A percentile compares a stretch with the other conserved stretches of the same genome.
These are phyloP conservation scores for Charina bottae DNA, from an alignment of 2,113 vertebrate species.

Conservation along the genomic window DNA sequence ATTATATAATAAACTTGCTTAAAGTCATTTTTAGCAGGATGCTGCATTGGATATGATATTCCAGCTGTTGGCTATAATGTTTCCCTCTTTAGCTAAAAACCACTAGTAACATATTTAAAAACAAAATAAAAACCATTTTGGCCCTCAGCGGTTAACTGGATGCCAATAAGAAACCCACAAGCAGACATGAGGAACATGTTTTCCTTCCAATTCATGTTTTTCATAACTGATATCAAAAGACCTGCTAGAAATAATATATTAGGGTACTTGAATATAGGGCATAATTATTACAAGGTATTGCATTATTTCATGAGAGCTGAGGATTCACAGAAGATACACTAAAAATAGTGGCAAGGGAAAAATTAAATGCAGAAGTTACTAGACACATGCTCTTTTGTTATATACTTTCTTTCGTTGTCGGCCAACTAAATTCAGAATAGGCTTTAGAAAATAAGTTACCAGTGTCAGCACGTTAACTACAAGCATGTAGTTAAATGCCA, in stretches of 20 bases:
- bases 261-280: slow-evolving; percentile 2
- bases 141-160: not conserved
- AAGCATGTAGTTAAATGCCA: not conserved
- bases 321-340: slow-evolving; percentile 17
- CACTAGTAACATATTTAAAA: slow-evolving; percentile 35
- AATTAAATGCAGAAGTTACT: not conserved
- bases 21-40: slow-evolving; percentile 54
- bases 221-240: not conserved
- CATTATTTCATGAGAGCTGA: slow-evolving; percentile 26
- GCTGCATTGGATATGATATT: slow-evolving; percentile 61
- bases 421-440: not conserved
- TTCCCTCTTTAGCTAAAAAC: slow-evolving; percentile 54
- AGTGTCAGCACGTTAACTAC: not conserved
- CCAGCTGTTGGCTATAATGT: slow-evolving; percentile 51
- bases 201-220: not conserved
- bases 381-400: not conserved
- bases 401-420: not conserved
- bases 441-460: not conserved
- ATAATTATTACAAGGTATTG: slow-evolving; percentile 18
- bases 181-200: not conserved
- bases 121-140: not conserved
- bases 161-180: not conserved
- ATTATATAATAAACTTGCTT: not conserved
- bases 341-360: not conserved
- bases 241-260: not conserved